Evolutionary conservation across 2,888 invertebrate genomes (phyloP).

Genomic region (Bursaphelenchus okinawaensis): DNA sequence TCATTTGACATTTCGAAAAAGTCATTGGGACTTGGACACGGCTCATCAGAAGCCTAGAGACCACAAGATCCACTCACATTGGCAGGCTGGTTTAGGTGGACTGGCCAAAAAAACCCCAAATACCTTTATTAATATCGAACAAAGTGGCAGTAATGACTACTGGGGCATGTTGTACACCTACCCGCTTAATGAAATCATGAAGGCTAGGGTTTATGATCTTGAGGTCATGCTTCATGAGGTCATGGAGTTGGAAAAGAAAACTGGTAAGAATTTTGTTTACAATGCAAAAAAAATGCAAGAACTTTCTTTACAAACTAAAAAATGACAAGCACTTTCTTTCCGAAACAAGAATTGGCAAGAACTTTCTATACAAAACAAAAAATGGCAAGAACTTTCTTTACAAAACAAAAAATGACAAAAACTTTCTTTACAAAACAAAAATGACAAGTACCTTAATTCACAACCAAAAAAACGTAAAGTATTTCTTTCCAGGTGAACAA

Average conservation of each 20-base stretch:
- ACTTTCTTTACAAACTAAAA: too few species aligned
- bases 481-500: constrained; percentile 38
- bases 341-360: too few species aligned
- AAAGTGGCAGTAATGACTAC: constrained; percentile 47
- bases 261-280: too few species aligned
- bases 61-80: constrained; percentile 50
- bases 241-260: constrained; percentile 48
- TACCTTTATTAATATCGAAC: constrained; percentile 9
- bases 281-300: too few species aligned
- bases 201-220: constrained; percentile 41
- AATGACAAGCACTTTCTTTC: too few species aligned
- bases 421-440: too few species aligned
- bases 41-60: constrained; percentile 33
- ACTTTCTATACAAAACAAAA: too few species aligned
- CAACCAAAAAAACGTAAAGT: not conserved
- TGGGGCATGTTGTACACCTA: constrained; percentile 51
- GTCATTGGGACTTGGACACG: constrained; percentile 44
- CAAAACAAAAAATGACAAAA: too few species aligned
- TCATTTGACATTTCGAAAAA: constrained; percentile 39
- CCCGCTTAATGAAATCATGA: constrained; percentile 47
- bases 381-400: too few species aligned
- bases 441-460: not conserved
- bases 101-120: constrained; percentile 13
- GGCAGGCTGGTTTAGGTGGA: constrained; percentile 33
- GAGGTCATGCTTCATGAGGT: constrained; percentile 50